Evolutionary conservation across 2,113 vertebrate species (phyloP).

Genomic region (Delphinus delphis): DNA sequence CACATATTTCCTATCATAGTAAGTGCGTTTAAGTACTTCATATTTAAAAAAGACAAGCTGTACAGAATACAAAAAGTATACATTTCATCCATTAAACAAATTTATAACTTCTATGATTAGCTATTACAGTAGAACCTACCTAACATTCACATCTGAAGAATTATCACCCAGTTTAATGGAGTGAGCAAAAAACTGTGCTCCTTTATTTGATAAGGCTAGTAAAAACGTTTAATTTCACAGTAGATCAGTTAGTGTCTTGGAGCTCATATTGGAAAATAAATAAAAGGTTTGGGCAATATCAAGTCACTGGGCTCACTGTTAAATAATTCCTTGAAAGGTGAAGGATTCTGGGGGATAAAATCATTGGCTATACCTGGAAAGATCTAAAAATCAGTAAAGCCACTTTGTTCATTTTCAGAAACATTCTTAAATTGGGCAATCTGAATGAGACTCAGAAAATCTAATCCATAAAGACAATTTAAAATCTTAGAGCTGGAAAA

Average conservation of each 20-base stretch:
- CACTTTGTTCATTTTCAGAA: constrained; percentile 54
- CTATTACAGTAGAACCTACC: constrained; percentile 50
- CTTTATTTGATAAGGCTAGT: constrained; percentile 56
- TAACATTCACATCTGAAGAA: constrained; percentile 64
- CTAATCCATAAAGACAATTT: constrained; percentile 35
- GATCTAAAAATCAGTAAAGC: constrained; percentile 12
- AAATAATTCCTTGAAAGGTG: constrained; percentile 38
- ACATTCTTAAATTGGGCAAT: constrained; percentile 24
- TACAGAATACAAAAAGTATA: constrained; percentile 83
- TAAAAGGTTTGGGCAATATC: background rate
- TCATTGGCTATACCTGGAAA: constrained; percentile 32
- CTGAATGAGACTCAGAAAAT: constrained; percentile 35
- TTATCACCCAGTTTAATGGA: constrained; percentile 52
- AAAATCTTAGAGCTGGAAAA: constrained; percentile 18
- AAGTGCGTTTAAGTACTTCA: constrained; percentile 81
- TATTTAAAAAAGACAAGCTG: constrained; percentile 83
- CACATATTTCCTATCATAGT: constrained; percentile 80
- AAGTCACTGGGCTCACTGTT: background rate
- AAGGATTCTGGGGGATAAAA: constrained; percentile 27
- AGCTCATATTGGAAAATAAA: constrained; percentile 32
- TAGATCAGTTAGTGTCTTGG: constrained; percentile 59
- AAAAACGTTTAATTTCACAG: constrained; percentile 65
- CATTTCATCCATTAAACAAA: constrained; percentile 77
- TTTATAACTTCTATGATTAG: constrained; percentile 76
- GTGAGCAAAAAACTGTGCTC: constrained; percentile 42